Percentiles rank a stretch among this genome's conserved stretches.
Conservation (phyloP, 1,140 invertebrate species). For the Calliopsis andreniformis region DNA sequence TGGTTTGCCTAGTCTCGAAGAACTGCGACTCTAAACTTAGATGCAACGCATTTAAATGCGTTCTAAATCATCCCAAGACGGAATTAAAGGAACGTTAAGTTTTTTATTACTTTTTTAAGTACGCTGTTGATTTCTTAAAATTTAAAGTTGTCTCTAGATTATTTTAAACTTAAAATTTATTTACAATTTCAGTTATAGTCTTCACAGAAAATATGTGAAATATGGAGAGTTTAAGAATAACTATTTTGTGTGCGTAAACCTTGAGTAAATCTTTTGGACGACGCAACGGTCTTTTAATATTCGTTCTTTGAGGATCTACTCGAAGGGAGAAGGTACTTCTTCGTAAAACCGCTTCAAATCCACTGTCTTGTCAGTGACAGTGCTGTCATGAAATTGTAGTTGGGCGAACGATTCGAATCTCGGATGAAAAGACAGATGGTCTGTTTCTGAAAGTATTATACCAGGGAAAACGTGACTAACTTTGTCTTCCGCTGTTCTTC, state of each 20-base stretch:
- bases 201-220: no score
- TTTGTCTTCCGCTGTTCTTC: neutral
- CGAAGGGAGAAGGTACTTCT: conserved; percentile 4
- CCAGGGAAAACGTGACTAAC: conserved; percentile 3
- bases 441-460: conserved; percentile 21
- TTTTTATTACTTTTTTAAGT: no score
- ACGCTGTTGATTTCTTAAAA: no score
- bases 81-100: no score
- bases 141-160: no score
- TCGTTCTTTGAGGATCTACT: neutral
- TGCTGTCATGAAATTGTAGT: conserved; percentile 32
- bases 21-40: no score
- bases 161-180: no score
- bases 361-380: conserved; percentile 26
- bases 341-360: conserved; percentile 20
- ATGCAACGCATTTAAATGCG: no score
- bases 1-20: neutral
- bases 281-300: conserved; percentile 12
- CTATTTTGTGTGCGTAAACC: neutral
- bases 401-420: conserved; percentile 12
- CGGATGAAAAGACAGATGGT: neutral
- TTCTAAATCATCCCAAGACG: no score
- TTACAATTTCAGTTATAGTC: neutral
- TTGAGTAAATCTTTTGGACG: conserved; percentile 1
- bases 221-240: conserved; percentile 6